Evolutionary conservation across 2,797 vertebrate species (phyloP), one percentile per base, ranked within the genome.

Genomic region (Vireo griseus): DNA sequence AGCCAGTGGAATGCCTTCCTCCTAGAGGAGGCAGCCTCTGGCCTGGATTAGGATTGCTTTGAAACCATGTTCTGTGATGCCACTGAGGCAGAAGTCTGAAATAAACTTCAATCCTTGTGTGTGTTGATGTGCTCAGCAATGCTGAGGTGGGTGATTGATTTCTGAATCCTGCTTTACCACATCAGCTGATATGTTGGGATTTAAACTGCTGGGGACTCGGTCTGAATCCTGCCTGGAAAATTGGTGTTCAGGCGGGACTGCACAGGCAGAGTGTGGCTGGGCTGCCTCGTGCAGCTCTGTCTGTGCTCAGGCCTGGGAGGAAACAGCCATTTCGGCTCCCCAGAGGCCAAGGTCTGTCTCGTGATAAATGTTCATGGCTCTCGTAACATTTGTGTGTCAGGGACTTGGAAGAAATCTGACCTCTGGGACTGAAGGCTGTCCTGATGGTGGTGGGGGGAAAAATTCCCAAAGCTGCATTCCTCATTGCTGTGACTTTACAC

Each of bases 391-490:
- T 19, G 3, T 80, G n/a, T 90, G 68, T 82, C 68, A n/a, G 28
- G 72, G 37, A 25, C 63, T 86, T 80, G 86, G 86, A 95, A 81
- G 88, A 91, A 90, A 87, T 51, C 31, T 62, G 87, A 94, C 72
- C 78, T 85, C 57, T n/a, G 65, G 67, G 79, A 22, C 29, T 59
- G 67, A 61, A 62, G 55, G 25, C 39, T 58, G 58, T 50, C 29
- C n/a, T 40, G 39, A 11, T 58, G 20, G 6, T 24, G 13, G 15
- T 9, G 22, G 7, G 9, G 9, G 31, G 16, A 2, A 26, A 26
- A 79, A 71, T 20, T 52, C 25, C 45, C 54, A 2, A 22, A 50
- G 37, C 75, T 68, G 26, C 15, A 4, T 88, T 89, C 28, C 44
- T 76, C 8, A 1, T 15, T 65, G n/a, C 25, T 72, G 28, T 57